phyloP scores from a whole-genome alignment of 1,140 invertebrate species.

The Onthophagus taurus region DNA sequence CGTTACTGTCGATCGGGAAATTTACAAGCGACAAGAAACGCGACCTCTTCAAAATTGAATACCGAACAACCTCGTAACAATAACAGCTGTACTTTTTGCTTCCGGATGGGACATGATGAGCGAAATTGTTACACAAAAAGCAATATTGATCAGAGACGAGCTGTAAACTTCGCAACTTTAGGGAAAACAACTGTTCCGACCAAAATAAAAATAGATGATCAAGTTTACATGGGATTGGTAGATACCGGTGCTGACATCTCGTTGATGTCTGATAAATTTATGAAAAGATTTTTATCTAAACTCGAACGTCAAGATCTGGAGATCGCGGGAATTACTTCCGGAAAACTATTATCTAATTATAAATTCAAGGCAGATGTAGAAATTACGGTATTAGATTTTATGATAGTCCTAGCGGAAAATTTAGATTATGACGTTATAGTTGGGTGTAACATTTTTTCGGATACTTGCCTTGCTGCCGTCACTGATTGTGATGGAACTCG shows the following conservation, averaged over 20 bases:
- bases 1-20: neutral
- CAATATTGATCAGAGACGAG: slow-evolving; percentile 2
- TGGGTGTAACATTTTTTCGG: slow-evolving; percentile 10
- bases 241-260: slow-evolving; percentile 9
- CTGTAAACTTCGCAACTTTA: neutral
- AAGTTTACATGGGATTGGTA: neutral
- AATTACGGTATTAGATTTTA: neutral
- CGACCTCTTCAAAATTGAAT: neutral
- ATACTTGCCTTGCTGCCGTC: neutral
- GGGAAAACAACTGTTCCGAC: neutral
- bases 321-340: neutral
- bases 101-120: neutral
- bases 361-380: neutral
- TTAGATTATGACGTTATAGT: slow-evolving; percentile 11
- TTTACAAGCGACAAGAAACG: neutral
- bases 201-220: neutral
- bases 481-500: neutral
- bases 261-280: slow-evolving; percentile 6
- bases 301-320: neutral
- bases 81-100: neutral
- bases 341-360: neutral
- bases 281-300: neutral
- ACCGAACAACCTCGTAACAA: neutral
- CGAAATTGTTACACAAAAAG: slow-evolving; percentile 3
- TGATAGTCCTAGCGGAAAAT: slow-evolving; percentile 1